These are phyloP conservation scores for Rhadina sibilatrix DNA, from an alignment of 2,113 vertebrate species.

Conservation along the genomic window DNA sequence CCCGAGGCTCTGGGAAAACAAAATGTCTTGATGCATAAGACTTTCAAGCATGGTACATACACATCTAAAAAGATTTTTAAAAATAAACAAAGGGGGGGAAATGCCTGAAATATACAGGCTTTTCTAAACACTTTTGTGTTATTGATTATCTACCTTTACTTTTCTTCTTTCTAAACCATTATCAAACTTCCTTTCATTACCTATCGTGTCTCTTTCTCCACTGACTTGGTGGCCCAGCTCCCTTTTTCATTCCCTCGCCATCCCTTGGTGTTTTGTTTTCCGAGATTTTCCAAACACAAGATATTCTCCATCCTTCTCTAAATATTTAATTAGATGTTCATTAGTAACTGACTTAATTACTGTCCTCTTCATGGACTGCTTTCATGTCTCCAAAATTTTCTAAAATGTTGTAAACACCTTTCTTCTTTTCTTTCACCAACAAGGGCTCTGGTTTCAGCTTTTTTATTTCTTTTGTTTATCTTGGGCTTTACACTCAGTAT, in stretches of 20 bases:
- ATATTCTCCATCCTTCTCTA: background rate
- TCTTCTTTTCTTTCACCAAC: background rate
- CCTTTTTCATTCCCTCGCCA: background rate
- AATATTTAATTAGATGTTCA: background rate
- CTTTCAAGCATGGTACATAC: background rate
- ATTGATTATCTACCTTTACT: background rate
- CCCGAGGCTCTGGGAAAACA: constrained; percentile 38
- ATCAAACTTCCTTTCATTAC: background rate
- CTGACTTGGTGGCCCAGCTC: background rate
- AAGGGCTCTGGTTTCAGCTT: background rate
- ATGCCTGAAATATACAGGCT: background rate
- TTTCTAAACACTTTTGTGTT: background rate
- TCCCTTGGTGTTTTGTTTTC: background rate
- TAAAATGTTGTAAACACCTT: background rate
- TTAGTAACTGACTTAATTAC: background rate
- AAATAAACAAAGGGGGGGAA: background rate
- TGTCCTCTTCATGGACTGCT: background rate
- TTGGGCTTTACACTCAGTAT: background rate
- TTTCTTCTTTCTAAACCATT: background rate
- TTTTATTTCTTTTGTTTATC: background rate
- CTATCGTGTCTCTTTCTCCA: background rate
- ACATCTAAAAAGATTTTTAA: background rate
- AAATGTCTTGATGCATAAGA: constrained; percentile 33
- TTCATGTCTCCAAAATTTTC: background rate
- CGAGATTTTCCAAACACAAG: background rate